phyloP scores from a whole-genome alignment of 2,113 vertebrate species.

The Acrocephalus kingi region DNA sequence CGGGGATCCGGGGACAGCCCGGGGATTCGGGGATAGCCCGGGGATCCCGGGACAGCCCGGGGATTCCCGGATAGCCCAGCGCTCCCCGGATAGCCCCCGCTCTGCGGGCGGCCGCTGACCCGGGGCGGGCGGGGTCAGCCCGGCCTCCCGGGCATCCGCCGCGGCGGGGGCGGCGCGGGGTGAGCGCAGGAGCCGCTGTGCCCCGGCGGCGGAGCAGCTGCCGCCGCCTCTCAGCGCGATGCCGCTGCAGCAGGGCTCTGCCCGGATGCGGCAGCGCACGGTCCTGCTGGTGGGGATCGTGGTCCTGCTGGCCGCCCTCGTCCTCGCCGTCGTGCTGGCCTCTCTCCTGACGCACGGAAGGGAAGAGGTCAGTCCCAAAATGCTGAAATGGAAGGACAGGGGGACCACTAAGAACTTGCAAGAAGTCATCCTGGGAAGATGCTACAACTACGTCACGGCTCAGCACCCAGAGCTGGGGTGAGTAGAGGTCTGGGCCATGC shows the following conservation, averaged over 20 bases:
- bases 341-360: background rate
- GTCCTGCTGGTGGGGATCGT: background rate
- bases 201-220: background rate
- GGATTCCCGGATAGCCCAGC: background rate
- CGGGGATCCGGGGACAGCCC: background rate
- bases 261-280: background rate
- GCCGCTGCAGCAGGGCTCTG: conserved; percentile 26
- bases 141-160: background rate
- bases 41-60: too few relatives aligned
- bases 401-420: conserved; percentile 67
- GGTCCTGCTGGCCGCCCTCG: background rate
- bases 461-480: conserved; percentile 54
- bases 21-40: background rate
- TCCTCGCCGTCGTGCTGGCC: conserved; percentile 4
- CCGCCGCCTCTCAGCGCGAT: background rate
- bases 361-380: background rate
- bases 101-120: background rate
- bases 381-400: conserved; percentile 56
- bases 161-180: background rate
- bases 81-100: background rate
- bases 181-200: background rate
- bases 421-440: conserved; percentile 72
- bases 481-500: background rate
- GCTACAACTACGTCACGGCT: conserved; percentile 44
- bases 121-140: background rate